A percentile compares a stretch with the other conserved stretches of the same genome.
These are phyloP conservation scores for Chloebia gouldiae DNA, from an alignment of 2,113 vertebrate genomes.

Conservation along the genomic window DNA sequence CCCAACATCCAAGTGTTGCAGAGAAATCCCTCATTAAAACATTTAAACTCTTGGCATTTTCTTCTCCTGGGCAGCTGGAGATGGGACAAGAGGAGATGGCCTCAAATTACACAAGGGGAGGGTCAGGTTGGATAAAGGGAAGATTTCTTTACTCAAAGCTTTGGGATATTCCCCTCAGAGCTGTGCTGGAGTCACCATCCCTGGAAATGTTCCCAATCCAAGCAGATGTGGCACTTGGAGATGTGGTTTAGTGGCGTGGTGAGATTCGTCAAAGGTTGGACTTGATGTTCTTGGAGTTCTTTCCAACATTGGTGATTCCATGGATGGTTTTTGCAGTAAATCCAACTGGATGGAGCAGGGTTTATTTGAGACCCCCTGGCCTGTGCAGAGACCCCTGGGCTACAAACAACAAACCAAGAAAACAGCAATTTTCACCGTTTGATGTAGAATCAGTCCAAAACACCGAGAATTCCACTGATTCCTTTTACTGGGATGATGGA, in stretches of 20 bases:
- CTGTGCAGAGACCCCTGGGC: not conserved
- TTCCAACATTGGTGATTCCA: not conserved
- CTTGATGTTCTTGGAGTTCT: not conserved
- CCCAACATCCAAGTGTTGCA: not conserved
- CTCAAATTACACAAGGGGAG: not conserved
- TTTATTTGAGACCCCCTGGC: not conserved
- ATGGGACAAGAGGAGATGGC: not conserved
- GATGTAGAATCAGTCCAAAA: not conserved
- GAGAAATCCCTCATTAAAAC: not conserved
- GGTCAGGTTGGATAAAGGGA: not conserved
- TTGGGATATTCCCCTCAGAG: not conserved
- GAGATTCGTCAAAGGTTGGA: not conserved
- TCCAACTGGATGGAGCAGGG: not conserved
- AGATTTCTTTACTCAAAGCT: too few relatives aligned
- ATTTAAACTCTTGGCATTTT: not conserved
- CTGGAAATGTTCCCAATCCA: not conserved
- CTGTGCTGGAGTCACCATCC: not conserved
- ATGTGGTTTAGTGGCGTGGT: not conserved
- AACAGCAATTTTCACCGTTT: not conserved
- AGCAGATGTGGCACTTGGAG: not conserved
- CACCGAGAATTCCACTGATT: rapidly evolving
- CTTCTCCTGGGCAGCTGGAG: not conserved
- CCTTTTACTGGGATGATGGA: not conserved
- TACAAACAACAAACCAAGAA: rapidly evolving
- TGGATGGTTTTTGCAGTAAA: not conserved